Evolutionary conservation across 2,797 vertebrate genomes (phyloP).

Genomic region (Limosa lapponica): DNA sequence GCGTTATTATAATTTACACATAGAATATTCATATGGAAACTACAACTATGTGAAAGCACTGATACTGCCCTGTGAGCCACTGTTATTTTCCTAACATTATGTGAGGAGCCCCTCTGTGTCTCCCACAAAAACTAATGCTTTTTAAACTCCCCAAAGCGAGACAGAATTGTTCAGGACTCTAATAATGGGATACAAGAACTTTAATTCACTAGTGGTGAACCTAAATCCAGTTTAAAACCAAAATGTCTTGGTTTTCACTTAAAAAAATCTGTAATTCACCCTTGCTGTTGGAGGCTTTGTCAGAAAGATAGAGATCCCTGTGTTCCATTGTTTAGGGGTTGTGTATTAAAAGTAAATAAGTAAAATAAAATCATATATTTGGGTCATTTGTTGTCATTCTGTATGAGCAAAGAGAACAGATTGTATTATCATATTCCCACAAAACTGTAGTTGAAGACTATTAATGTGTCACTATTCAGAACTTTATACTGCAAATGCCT

Average conservation of each 20-base stretch:
- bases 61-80: fast-evolving
- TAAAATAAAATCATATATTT: neutral
- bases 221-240: neutral
- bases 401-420: neutral
- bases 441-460: neutral
- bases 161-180: neutral
- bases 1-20: neutral
- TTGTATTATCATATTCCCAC: neutral
- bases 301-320: neutral
- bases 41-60: neutral
- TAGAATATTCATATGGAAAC: neutral
- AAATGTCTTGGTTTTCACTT: neutral
- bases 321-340: neutral
- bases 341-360: neutral
- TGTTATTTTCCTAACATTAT: neutral
- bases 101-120: neutral
- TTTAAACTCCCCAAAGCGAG: neutral
- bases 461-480: neutral
- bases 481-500: neutral
- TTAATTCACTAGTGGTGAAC: neutral
- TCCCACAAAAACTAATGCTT: neutral
- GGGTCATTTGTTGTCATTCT: neutral
- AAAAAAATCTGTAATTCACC: neutral
- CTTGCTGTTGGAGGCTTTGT: neutral
- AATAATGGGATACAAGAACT: neutral